phyloP scores from a whole-genome alignment of 2,113 vertebrate genomes.

The Felis chaus region DNA sequence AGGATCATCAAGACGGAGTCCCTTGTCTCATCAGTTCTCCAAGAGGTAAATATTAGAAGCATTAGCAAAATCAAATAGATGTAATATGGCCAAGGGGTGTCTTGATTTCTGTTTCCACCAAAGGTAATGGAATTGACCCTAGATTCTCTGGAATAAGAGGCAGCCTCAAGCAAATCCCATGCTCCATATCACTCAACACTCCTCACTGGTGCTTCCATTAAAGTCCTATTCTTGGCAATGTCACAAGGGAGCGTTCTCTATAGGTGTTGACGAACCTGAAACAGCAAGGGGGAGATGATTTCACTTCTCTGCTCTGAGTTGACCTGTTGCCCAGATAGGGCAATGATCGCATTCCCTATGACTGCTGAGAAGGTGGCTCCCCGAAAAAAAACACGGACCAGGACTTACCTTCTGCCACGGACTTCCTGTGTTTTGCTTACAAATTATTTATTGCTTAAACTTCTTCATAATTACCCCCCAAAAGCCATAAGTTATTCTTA shows the following conservation, averaged over 20 bases:
- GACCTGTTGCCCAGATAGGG: background rate
- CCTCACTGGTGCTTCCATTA: background rate
- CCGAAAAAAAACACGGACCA: background rate
- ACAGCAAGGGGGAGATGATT: background rate
- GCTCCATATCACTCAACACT: accelerated
- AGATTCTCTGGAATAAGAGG: background rate
- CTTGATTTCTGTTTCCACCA: too few species aligned
- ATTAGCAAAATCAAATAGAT: background rate
- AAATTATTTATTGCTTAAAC: background rate
- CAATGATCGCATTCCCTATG: background rate
- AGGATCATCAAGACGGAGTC: background rate
- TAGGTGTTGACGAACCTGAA: background rate
- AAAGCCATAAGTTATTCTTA: background rate
- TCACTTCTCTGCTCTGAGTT: background rate
- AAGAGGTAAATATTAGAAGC: background rate
- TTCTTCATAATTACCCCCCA: background rate
- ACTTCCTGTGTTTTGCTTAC: background rate
- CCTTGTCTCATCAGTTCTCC: background rate
- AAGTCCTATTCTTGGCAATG: background rate
- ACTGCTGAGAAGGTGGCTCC: background rate
- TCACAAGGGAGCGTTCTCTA: background rate
- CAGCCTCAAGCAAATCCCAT: background rate
- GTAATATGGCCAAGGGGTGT: accelerated
- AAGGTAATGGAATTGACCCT: background rate
- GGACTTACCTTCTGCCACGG: background rate